Base-by-base conservation (phyloP, 1,140 invertebrate species). In the Dinoponera quadriceps region DNA sequence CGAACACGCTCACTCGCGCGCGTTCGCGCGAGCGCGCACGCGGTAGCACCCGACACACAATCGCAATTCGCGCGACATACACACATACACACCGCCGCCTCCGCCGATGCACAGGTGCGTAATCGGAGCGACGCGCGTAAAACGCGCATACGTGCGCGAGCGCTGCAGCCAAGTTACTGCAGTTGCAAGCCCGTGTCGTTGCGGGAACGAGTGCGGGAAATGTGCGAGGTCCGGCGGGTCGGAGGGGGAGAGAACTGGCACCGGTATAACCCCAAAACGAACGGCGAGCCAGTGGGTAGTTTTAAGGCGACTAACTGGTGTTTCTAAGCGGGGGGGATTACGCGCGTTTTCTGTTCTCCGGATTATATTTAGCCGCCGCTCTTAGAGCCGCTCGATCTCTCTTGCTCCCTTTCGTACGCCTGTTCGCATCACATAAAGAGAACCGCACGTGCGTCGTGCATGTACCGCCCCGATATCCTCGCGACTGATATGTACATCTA, bases 291-390 rank as follows among this genome's bases (percentile, higher is more conserved):
- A 68, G 54, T 49, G 38, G 48, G 75, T 75, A 71, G 78, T 73
- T 72, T 55, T 69, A 44, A 49, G 51, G 44, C 83, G 60, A 49
- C 71, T 55, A 88, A 66, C 81, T 63, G 38, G 59, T 22, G 20
- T 75, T 85, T 88, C 86, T 88, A 88, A 84, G 77, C 87, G 85
- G 90, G 89, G 90, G 89, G 85, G 87, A 89, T 88, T 86, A 84
- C 25, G 63, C 84, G 86, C 85, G 82, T 88, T 92, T 90, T 84
- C 82, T 88, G 72, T 72, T 74, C 82, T 83, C 54, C 51, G 62
- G 72, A 88, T 88, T 91, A 90, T 90, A 91, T 91, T 90, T 90
- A 91, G 77, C 59, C 84, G 83, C 72, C 66, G 63, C 83, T 86
- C 83, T 69, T 63, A 65, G 81, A n/a, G n/a, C n/a, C n/a, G n/a